These are phyloP conservation scores for Sigmodon hispidus DNA, from an alignment of 2,113 vertebrate species.

Conservation along the genomic window DNA sequence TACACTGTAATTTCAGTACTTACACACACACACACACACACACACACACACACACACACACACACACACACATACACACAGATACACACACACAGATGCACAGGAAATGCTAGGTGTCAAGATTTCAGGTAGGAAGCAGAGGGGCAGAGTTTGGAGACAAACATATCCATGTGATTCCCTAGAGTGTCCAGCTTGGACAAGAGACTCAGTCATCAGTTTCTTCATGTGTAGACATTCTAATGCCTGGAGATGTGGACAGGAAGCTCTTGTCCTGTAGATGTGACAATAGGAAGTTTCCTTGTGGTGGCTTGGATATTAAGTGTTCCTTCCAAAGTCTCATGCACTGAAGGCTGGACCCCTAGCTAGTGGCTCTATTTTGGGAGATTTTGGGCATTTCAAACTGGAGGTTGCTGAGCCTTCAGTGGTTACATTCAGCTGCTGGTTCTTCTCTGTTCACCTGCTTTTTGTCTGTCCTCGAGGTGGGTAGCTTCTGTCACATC, in stretches of 20 bases:
- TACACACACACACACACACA: neutral
- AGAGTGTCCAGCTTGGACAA: neutral
- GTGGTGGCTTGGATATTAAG: neutral
- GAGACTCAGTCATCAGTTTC: neutral
- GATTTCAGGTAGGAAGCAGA: slow-evolving; percentile 31
- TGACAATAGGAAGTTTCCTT: neutral
- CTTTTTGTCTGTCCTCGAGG: neutral
- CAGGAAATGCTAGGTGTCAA: neutral
- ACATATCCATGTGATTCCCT: neutral
- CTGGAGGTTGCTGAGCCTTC: neutral
- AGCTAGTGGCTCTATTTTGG: neutral
- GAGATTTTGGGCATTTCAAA: neutral
- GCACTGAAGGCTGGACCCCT: neutral
- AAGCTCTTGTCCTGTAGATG: neutral
- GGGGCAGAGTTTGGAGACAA: neutral
- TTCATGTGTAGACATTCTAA: neutral
- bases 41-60: neutral
- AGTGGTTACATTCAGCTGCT: neutral
- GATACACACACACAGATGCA: neutral
- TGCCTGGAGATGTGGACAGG: neutral
- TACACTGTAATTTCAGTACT: neutral
- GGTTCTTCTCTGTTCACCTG: neutral
- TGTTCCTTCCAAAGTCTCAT: neutral
- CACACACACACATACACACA: neutral
- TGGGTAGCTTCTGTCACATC: neutral